Percentiles rank a stretch among this genome's conserved stretches.
phyloP scores from a whole-genome alignment of 2,797 vertebrate species.

The Molossus molossus region DNA sequence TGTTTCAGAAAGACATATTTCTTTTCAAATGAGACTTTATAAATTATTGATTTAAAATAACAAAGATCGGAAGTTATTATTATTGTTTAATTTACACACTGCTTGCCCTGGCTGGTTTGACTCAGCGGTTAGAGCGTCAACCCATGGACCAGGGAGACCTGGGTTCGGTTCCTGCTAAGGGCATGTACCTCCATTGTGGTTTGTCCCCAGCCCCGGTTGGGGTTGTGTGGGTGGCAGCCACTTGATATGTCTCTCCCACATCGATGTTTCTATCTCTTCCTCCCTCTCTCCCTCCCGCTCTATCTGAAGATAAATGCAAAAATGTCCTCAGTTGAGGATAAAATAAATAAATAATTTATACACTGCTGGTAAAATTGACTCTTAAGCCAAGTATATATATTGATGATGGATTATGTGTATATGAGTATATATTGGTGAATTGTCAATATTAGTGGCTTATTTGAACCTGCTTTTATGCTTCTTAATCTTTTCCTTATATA shows the following conservation, averaged over 20 bases:
- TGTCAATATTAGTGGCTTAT: background rate
- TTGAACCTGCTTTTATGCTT: background rate
- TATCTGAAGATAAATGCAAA: too few species aligned
- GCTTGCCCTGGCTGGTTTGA: too few species aligned
- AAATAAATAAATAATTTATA: background rate
- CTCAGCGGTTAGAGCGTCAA: too few species aligned
- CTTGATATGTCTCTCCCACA: too few species aligned
- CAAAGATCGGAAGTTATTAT: slow-evolving; percentile 23
- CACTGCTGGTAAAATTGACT: background rate
- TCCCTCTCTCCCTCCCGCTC: too few species aligned
- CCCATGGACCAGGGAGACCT: too few species aligned
- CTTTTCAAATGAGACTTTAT: slow-evolving; percentile 41
- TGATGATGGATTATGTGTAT: background rate
- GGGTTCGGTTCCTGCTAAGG: too few species aligned
- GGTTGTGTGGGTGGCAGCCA: too few species aligned
- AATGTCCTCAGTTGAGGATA: too few species aligned
- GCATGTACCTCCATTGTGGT: too few species aligned
- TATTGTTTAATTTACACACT: background rate
- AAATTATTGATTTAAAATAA: slow-evolving; percentile 36
- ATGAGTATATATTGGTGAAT: background rate
- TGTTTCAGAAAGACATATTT: slow-evolving; percentile 50
- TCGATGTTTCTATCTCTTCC: too few species aligned
- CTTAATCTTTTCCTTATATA: background rate
- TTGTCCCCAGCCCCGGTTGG: too few species aligned
- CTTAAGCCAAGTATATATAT: background rate